Conservation (phyloP, 2,797 vertebrate species). For the Hyperoplus immaculatus region DNA sequence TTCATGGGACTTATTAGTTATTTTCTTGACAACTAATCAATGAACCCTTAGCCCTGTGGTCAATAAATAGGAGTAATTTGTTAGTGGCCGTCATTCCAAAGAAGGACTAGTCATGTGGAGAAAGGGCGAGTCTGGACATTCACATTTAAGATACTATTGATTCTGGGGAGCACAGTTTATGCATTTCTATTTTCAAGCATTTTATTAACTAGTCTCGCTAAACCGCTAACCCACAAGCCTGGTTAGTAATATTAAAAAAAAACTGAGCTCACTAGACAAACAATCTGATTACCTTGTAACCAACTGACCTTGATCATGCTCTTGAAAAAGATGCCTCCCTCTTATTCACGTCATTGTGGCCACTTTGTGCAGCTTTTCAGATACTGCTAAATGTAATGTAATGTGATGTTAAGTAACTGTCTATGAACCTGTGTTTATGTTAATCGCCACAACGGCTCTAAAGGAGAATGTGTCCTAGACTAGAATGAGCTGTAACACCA, state of each 20-base stretch:
- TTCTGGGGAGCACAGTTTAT: constrained; percentile 2
- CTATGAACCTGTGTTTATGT: background rate
- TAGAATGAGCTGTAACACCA: background rate
- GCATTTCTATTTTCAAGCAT: constrained; percentile 37
- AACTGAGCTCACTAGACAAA: background rate
- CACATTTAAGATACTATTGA: background rate
- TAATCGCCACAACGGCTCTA: background rate
- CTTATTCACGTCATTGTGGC: background rate
- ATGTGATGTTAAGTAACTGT: background rate
- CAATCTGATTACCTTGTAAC: background rate
- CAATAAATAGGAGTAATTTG: constrained; percentile 14
- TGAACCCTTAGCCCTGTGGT: constrained; percentile 4
- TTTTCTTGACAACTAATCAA: constrained; percentile 31
- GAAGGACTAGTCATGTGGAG: background rate
- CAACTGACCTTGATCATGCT: background rate
- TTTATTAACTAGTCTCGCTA: background rate
- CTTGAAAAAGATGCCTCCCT: background rate
- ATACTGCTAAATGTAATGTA: no score
- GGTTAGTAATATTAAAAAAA: constrained; percentile 2
- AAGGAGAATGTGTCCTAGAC: background rate
- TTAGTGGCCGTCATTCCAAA: background rate
- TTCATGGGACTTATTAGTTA: constrained; percentile 17
- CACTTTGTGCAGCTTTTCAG: background rate
- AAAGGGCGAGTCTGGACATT: constrained; percentile 19
- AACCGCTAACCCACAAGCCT: background rate